A percentile compares a stretch with the other conserved stretches of the same genome.
phyloP scores from a whole-genome alignment of 2,113 vertebrate species.

The Oncorhynchus masou region DNA sequence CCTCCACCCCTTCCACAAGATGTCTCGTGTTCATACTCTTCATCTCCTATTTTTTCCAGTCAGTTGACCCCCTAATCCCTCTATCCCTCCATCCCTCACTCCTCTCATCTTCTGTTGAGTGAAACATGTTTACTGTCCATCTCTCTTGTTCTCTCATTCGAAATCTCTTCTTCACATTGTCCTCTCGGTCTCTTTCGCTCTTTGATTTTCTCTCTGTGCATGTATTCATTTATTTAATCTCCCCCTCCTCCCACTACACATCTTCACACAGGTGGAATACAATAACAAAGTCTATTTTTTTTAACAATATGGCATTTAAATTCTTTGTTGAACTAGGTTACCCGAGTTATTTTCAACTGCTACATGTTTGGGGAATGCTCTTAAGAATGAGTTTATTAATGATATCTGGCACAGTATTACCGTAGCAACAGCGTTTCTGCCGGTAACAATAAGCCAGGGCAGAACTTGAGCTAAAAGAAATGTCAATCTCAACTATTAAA shows the following conservation, averaged over 20 bases:
- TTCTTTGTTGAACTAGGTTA: not conserved
- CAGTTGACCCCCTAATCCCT: constrained; percentile 24
- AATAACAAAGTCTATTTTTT: constrained; percentile 25
- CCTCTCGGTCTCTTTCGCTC: constrained; percentile 32
- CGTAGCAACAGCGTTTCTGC: not conserved
- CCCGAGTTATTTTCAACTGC: not conserved
- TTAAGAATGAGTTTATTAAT: not conserved
- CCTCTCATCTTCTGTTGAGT: constrained; percentile 18
- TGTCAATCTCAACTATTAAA: not conserved
- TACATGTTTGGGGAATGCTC: not conserved
- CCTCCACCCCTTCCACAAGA: too few species aligned
- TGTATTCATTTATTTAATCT: constrained; percentile 72
- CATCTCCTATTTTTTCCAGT: constrained; percentile 33
- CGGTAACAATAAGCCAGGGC: not conserved
- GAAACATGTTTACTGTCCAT: constrained; percentile 11
- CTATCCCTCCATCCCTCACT: constrained; percentile 26
- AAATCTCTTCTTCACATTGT: constrained; percentile 15
- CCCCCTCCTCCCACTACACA: constrained; percentile 57
- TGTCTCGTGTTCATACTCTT: too few species aligned
- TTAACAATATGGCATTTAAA: constrained; percentile 1
- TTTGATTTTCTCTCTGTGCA: constrained; percentile 36
- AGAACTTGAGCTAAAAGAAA: not conserved
- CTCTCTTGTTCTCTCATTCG: not conserved
- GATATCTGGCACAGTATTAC: not conserved
- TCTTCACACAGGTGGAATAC: constrained; percentile 68